Evolutionary conservation across 2,888 invertebrate species (phyloP), one percentile per base, ranked within the genome.

Genomic region (Amblyteles armatorius): DNA sequence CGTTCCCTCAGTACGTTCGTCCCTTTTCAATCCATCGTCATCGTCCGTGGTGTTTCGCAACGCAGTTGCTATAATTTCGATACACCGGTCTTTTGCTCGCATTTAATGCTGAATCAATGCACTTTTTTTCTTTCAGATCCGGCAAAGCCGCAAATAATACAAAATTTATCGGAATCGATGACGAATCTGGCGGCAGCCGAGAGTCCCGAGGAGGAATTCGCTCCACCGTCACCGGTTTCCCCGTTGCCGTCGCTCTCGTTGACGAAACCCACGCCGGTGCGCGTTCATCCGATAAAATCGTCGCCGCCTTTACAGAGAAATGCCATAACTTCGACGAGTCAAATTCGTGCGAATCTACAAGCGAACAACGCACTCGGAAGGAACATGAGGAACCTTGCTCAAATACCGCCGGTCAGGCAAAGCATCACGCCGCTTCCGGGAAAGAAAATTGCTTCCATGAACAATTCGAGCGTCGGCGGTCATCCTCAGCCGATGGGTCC

Each of bases 111-210:
- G 6, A 11, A n/a, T 13, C 29, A 16, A 63, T 65, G 60, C 44
- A 48, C 16, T 76, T 77, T 85, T 85, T 68, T 78, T 63, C 48
- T 91, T 94, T 29, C 90, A 94, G 95, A 95, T 92, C 95, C 95
- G 22, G 90, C 94, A 3, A 94, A 94, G 87, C 95, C 95, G 4
- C 95, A 95, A 91, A 94, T 95, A 84, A 88, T 94, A 29, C 92
- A 93, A 79, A 94, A 92, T 87, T 87, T 93, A 48, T 92, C 92
- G 86, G 93, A 92, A 86, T 94, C 94, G 84, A 90, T 93, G 90
- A 90, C 93, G 29, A 93, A 90, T 82, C 73, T 94, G 69, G 72
- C 67, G n/a, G 9, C 79, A 26, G 67, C 60, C 5, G 90, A 88
- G 60, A 88, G 87, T 44, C 86, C 77, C 11, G 92, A 90, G 5